phyloP scores from a whole-genome alignment of 2,113 vertebrate species.

The Prunella himalayana region DNA sequence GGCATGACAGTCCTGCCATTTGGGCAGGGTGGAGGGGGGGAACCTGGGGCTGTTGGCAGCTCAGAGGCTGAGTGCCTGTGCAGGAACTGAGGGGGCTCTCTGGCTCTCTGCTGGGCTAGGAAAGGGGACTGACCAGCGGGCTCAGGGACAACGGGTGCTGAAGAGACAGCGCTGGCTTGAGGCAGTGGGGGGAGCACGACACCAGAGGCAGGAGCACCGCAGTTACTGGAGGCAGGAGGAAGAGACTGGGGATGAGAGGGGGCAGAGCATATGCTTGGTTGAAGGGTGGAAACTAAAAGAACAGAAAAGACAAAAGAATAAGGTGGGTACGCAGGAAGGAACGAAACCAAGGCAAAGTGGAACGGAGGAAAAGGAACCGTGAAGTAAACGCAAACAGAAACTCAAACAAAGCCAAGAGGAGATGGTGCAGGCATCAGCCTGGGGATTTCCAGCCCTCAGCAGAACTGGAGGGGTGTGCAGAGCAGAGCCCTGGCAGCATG shows the following conservation, averaged over 20 bases:
- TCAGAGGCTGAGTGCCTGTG: slow-evolving; percentile 79
- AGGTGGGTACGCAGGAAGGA: slow-evolving; percentile 18
- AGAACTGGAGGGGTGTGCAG: not conserved
- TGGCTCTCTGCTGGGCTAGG: not conserved
- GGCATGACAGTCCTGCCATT: slow-evolving; percentile 65
- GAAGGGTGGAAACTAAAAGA: slow-evolving; percentile 66
- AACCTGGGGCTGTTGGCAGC: slow-evolving; percentile 75
- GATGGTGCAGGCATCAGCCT: slow-evolving; percentile 8
- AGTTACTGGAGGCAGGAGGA: slow-evolving; percentile 76
- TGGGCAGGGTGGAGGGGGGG: slow-evolving; percentile 78
- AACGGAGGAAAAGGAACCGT: slow-evolving; percentile 18
- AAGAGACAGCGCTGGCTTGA: slow-evolving; percentile 74
- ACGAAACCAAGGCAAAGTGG: slow-evolving; percentile 1
- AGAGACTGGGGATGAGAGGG: slow-evolving; percentile 76
- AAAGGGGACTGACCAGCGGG: not conserved
- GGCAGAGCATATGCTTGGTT: slow-evolving; percentile 80
- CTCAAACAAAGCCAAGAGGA: slow-evolving; percentile 43
- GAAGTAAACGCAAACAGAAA: slow-evolving; percentile 78
- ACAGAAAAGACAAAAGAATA: slow-evolving; percentile 54
- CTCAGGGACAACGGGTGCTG: slow-evolving; percentile 44
- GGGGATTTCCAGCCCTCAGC: not conserved
- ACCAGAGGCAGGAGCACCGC: slow-evolving; percentile 58
- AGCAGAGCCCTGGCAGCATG: not conserved
- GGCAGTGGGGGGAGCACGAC: slow-evolving; percentile 70
- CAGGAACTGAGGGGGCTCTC: slow-evolving; percentile 63